Conservation (phyloP, 2,797 vertebrate genomes). For the Leucoraja ocellata region DNA sequence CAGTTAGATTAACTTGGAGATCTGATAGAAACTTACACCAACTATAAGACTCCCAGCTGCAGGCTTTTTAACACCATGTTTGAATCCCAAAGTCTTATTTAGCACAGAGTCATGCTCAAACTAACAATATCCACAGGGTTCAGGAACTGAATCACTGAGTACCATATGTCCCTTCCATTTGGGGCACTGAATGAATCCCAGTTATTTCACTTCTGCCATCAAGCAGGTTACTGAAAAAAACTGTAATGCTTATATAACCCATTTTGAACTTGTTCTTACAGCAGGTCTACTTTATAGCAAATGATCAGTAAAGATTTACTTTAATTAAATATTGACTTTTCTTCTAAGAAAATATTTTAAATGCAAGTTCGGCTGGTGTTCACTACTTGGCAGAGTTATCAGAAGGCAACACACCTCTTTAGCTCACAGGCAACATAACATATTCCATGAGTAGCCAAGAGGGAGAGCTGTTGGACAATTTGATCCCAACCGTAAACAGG, state of each 20-base stretch:
- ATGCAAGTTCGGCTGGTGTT: not conserved
- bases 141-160: conserved; percentile 35
- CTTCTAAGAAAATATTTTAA: not conserved
- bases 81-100: conserved; percentile 27
- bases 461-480: conserved; percentile 8
- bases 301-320: not conserved
- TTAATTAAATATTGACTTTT: not conserved
- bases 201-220: conserved; percentile 27
- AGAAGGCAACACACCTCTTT: not conserved
- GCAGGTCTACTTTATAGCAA: not conserved
- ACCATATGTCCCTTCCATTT: conserved; percentile 36
- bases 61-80: conserved; percentile 30
- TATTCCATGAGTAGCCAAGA: not conserved
- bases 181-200: conserved; percentile 9
- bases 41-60: conserved; percentile 33
- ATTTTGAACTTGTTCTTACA: not conserved
- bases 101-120: conserved; percentile 35
- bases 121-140: conserved; percentile 38
- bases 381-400: not conserved
- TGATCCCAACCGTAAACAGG: not conserved
- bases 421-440: not conserved
- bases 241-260: not conserved
- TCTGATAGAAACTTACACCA: conserved; percentile 4
- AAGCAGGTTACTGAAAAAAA: not conserved
- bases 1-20: conserved; percentile 23